Evolutionary conservation across 1,140 invertebrate species (phyloP), one percentile per base, ranked within the genome.

Genomic region (Drosophila serrata): DNA sequence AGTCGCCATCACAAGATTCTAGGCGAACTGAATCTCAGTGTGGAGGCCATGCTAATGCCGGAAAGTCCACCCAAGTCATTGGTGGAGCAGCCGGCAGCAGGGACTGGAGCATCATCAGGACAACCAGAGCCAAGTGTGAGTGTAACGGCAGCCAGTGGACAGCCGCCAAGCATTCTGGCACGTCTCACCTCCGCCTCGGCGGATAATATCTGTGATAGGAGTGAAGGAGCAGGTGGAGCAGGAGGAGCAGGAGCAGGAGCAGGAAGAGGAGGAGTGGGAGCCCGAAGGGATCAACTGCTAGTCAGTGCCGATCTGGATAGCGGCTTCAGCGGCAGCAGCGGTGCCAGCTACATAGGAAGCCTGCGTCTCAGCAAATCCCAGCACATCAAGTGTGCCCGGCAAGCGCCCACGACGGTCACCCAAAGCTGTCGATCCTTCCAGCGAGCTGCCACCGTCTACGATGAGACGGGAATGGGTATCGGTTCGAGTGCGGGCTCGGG

Each of bases 31-130:
- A 98, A 98, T 94, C 94, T 98, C 35, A 96, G 97, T 75, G 95
- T 97, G 33, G 97, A 98, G 93, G 96, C 96, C 45, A 97, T 98
- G 97, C 93, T 97, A 56, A 97, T 97, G 96, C 96, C 96, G 13
- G 94, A 93, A 45, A 92, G 93, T 75, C 82, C 84, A 39, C 90
- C 91, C 46, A 91, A 78, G 45, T 56, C 45, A 9, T 17, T 49
- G 37, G 46, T 22, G 19, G 59, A 42, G 22, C 17, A 12, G 29
- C 17, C 11, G 31, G 68, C 22, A 69, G 62, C 24, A 33, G 13
- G 12, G 7, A 46, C 43, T 12, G 43, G 43, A 29, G 45, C 19
- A 22, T 3, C 15, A 8, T 1, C 12, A 31, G 13, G 93, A 49
- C 92, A 91, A 31, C 93, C 92, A 58, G 93, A 93, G 49, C 93